Evolutionary conservation across 2,888 invertebrate species (phyloP), one percentile per base, ranked within the genome.

Genomic region (Drosophila longiperda): DNA sequence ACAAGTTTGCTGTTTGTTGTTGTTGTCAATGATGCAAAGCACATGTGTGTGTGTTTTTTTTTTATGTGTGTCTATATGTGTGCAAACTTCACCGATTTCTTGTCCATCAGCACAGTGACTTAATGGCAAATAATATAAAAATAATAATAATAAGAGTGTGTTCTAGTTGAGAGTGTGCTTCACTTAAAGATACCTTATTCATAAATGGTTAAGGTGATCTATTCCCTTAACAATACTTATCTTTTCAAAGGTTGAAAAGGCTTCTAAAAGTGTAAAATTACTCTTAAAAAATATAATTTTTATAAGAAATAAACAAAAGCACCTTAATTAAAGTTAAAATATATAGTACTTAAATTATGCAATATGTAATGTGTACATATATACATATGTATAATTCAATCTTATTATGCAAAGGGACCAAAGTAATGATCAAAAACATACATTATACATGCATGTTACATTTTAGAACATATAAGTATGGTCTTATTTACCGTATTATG

Each of bases 91-190:
- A 15, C 15, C 20, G 9, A 53, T 57, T 54, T 59, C 76, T 68
- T 42, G 74, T 77, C 79, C 79, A 74, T 70, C 79, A 72, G 40
- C 68, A 66, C 45, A 49, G 50, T 65, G 66, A 67, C 48, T 65
- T 60, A 73, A 73, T 75, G 67, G 50, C 50, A 70, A 65, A 72
- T 45, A 20, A 20, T 6, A 45, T 45, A 73, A 69, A 71, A 66
- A 55, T 49, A 61, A 73, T 54, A 70, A 34, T 57, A 66, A 57
- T 50, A 73, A 58, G n/a, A 20, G 29, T 9, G n/a, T 29, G 55
- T 7, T 40, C 20, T 26, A 9, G 40, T 15, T 29, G 15, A 29
- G 15, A 32, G 20, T 20, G 5, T 32, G 20, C 6, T 42, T 20
- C n/a, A 20, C 12, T 29, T 0, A 6, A 1, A 57, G 15, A 42